Evolutionary conservation across 1,140 invertebrate species (phyloP).

Genomic region (Leptopilina boulardi): DNA sequence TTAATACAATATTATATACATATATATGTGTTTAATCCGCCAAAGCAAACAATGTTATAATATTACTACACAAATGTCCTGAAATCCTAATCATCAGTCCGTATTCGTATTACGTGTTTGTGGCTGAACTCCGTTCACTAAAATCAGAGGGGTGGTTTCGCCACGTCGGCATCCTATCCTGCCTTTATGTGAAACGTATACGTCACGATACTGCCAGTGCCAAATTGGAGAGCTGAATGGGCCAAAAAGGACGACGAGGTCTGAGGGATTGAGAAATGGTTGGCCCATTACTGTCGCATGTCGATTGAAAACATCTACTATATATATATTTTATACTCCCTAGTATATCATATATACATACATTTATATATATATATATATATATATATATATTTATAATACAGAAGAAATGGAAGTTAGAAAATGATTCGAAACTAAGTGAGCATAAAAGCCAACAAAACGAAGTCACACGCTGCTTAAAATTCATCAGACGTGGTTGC

Average conservation of each 20-base stretch:
- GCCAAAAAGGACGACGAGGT: not conserved
- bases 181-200: conserved; percentile 25
- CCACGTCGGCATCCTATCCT: conserved; percentile 8
- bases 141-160: conserved; percentile 25
- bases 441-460: conserved; percentile 24
- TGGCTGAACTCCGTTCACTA: conserved; percentile 5
- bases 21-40: too few species aligned
- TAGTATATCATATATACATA: not conserved
- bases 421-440: not conserved
- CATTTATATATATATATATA: not conserved
- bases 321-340: not conserved
- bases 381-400: not conserved
- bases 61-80: not conserved
- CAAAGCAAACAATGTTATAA: not conserved
- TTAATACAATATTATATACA: too few species aligned
- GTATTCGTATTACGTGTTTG: conserved; percentile 9
- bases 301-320: not conserved
- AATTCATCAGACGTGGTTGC: conserved; percentile 19
- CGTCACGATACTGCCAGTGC: not conserved
- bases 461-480: conserved; percentile 20
- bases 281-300: not conserved
- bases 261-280: not conserved
- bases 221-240: conserved; percentile 21
- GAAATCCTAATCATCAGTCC: conserved; percentile 18
- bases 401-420: not conserved